Evolutionary conservation across 2,113 vertebrate genomes (phyloP).

Genomic region (Oreochromis tanganicae): DNA sequence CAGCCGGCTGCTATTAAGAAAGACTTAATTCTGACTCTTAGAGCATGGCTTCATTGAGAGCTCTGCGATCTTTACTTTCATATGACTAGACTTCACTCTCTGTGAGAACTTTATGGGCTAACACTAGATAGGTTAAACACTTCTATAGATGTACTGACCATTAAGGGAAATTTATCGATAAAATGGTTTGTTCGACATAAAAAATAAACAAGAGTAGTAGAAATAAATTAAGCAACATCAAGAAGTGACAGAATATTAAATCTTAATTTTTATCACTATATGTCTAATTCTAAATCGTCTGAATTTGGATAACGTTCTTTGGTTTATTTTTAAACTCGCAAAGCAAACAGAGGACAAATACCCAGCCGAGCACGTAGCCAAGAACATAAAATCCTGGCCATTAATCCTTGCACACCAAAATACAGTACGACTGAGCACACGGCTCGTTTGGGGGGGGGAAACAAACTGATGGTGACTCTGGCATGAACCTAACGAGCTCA

Average conservation of each 20-base stretch:
- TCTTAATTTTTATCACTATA: not conserved
- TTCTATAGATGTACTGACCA: not conserved
- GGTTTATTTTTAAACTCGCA: not conserved
- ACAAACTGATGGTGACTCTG: not conserved
- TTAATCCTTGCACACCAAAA: not conserved
- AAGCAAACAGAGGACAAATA: not conserved
- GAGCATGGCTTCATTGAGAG: not conserved
- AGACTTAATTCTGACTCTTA: not conserved
- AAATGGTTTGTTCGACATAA: not conserved
- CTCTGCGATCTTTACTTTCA: constrained; percentile 33
- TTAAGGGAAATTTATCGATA: not conserved
- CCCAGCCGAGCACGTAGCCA: not conserved
- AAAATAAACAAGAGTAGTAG: not conserved
- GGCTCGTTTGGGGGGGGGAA: not conserved
- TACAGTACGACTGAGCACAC: not conserved
- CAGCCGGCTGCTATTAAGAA: constrained; percentile 14
- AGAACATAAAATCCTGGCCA: not conserved
- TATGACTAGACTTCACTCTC: constrained; percentile 13
- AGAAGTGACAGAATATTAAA: not conserved
- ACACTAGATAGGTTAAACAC: not conserved
- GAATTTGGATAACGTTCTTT: constrained; percentile 16
- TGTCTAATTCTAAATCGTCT: not conserved
- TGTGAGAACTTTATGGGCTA: constrained; percentile 14
- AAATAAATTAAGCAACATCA: not conserved
- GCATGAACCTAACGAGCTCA: not conserved